phyloP scores from a whole-genome alignment of 2,888 invertebrate genomes.

The Nemurella pictetii region DNA sequence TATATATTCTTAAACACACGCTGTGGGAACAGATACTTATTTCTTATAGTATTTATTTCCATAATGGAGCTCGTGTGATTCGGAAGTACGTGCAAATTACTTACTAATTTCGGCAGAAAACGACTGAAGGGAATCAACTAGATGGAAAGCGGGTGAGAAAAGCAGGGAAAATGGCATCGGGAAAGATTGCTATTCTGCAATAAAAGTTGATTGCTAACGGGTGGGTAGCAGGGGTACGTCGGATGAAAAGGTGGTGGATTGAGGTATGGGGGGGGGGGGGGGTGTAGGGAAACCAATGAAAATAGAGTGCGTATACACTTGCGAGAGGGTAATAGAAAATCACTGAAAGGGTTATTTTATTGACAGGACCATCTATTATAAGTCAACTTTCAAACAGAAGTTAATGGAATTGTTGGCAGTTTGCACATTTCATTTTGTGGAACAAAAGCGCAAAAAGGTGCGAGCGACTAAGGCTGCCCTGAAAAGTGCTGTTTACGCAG shows the following conservation, averaged over 20 bases:
- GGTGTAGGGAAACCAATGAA: conserved; percentile 18
- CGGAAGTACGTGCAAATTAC: conserved; percentile 15
- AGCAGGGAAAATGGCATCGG: neutral
- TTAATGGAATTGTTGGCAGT: conserved; percentile 12
- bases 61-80: neutral
- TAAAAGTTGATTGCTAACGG: conserved; percentile 18
- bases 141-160: neutral
- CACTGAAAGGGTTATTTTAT: conserved; percentile 19
- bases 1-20: neutral
- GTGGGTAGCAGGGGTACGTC: neutral
- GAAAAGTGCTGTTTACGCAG: neutral
- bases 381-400: conserved; percentile 10
- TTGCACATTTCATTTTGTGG: neutral
- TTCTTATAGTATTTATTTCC: neutral
- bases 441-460: neutral
- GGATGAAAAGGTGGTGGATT: neutral
- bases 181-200: conserved; percentile 8
- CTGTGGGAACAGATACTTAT: neutral
- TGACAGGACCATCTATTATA: conserved; percentile 4
- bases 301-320: conserved; percentile 18
- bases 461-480: neutral
- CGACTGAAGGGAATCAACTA: neutral
- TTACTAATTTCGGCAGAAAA: neutral
- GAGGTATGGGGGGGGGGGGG: neutral
- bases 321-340: conserved; percentile 25